These are phyloP conservation scores for Callinectes sapidus DNA, from an alignment of 2,888 invertebrate species.

Conservation along the genomic window DNA sequence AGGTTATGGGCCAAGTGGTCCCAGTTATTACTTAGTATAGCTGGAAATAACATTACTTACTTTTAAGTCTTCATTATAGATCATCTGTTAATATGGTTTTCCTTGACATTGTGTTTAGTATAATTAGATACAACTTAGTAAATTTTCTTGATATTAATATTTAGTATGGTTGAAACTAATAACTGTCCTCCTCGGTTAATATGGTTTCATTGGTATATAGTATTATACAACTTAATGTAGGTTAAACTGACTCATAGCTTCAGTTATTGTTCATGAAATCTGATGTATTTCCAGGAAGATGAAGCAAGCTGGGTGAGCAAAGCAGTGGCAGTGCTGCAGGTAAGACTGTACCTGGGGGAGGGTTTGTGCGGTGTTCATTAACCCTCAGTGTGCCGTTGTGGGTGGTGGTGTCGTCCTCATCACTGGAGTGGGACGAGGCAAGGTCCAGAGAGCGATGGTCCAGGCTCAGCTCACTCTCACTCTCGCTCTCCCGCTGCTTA, in stretches of 20 bases:
- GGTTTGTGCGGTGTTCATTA: slow-evolving; percentile 57
- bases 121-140: no score
- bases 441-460: slow-evolving; percentile 88
- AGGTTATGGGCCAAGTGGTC: slow-evolving; percentile 19
- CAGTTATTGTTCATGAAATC: background rate
- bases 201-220: background rate
- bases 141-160: no score
- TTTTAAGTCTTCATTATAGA: background rate
- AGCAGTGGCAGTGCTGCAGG: background rate
- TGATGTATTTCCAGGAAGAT: background rate
- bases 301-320: background rate
- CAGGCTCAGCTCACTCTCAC: slow-evolving; percentile 72
- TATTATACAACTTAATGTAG: no score
- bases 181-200: background rate
- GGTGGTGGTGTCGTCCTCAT: slow-evolving; percentile 83
- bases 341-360: slow-evolving; percentile 59
- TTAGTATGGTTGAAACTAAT: background rate
- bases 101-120: background rate
- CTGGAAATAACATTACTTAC: background rate
- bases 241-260: no score
- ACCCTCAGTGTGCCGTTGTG: slow-evolving; percentile 69
- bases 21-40: slow-evolving; percentile 60
- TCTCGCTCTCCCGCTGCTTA: slow-evolving; percentile 65
- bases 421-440: slow-evolving; percentile 96
- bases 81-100: background rate